Evolutionary conservation across 2,113 vertebrate genomes (phyloP).

Genomic region (Nothocercus nigrocapillus): DNA sequence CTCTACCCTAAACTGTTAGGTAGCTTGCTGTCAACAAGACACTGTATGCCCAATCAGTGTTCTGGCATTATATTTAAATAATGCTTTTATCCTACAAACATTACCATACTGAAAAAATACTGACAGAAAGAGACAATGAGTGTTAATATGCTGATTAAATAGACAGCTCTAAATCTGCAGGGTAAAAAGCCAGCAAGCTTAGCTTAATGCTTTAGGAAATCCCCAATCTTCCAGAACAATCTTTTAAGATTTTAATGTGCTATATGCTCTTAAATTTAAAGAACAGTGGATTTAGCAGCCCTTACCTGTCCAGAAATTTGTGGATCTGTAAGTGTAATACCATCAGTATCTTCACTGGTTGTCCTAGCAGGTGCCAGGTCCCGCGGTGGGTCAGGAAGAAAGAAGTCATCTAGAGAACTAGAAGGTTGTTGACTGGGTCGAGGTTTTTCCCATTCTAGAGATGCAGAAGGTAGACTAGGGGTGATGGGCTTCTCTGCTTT

Average conservation of each 20-base stretch:
- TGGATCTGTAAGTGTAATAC: constrained; percentile 59
- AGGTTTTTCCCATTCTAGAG: constrained; percentile 81
- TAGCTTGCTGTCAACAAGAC: neutral
- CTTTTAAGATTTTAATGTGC: neutral
- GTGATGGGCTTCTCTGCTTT: constrained; percentile 66
- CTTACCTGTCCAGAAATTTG: constrained; percentile 85
- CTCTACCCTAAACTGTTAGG: neutral
- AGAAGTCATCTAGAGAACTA: constrained; percentile 78
- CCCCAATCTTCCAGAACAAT: neutral
- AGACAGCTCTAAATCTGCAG: neutral
- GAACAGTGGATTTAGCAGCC: neutral
- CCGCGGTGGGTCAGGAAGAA: constrained; percentile 69
- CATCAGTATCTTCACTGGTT: constrained; percentile 66
- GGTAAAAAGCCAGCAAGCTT: neutral
- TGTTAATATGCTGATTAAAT: neutral
- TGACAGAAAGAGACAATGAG: neutral
- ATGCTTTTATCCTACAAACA: neutral
- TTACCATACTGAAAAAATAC: neutral
- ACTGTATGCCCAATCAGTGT: neutral
- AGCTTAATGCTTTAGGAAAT: neutral
- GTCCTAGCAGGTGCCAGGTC: constrained; percentile 40
- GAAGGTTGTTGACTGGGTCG: constrained; percentile 78
- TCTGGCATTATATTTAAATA: neutral
- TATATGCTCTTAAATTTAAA: neutral
- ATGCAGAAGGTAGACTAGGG: constrained; percentile 56